phyloP scores from a whole-genome alignment of 2,888 invertebrate species.

The Melipona beecheii region DNA sequence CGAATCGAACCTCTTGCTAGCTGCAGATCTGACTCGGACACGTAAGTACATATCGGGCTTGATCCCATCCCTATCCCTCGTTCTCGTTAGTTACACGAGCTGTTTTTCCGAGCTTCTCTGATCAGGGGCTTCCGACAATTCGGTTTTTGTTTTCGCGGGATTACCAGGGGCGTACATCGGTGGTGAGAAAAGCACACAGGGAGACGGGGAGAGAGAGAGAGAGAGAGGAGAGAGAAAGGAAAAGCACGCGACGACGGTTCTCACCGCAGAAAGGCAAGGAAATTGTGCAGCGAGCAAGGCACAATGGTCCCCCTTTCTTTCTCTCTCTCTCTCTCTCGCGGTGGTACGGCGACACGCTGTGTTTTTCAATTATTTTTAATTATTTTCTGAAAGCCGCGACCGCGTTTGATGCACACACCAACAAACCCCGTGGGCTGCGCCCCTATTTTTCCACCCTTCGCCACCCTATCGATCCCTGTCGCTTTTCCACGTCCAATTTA shows the following conservation, averaged over 20 bases:
- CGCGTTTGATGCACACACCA: constrained; percentile 63
- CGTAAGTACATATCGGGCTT: no score
- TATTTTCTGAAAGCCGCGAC: constrained; percentile 71
- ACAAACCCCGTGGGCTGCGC: background rate
- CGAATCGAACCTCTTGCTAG: no score
- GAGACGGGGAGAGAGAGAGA: no score
- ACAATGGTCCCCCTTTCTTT: constrained; percentile 50
- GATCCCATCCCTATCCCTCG: background rate
- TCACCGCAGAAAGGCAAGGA: constrained; percentile 53
- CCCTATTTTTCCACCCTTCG: background rate
- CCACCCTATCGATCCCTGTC: constrained; percentile 37
- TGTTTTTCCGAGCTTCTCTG: constrained; percentile 40
- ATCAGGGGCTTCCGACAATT: constrained; percentile 54
- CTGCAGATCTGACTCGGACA: no score
- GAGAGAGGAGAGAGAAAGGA: no score
- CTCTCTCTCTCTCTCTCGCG: background rate
- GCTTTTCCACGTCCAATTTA: constrained; percentile 55
- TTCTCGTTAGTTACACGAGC: constrained; percentile 49
- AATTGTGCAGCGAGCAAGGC: constrained; percentile 60
- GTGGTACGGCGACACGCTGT: constrained; percentile 51
- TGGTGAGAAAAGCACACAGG: background rate
- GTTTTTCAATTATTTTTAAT: constrained; percentile 75
- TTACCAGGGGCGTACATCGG: constrained; percentile 54
- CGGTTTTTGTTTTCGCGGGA: constrained; percentile 65
- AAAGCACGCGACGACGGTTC: background rate